Base-by-base conservation (phyloP, 2,888 invertebrate genomes). In the Phengaris alcon region DNA sequence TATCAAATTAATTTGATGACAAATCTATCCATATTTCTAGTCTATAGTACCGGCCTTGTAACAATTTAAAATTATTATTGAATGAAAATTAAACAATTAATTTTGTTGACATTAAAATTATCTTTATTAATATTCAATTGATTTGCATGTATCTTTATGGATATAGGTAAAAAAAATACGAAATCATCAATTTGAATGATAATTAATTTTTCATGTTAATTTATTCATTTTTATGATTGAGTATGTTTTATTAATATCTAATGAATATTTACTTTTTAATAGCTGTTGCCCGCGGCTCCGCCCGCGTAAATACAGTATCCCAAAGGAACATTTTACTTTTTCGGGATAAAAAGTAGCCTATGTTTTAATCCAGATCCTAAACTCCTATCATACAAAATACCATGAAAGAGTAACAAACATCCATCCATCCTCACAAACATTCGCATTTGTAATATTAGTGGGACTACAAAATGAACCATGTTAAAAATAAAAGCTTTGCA, bases 61-160 rank as follows among this genome's bases (percentile, higher is more conserved):
- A 44, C 35, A 72, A 35, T 52, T 22, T 15, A 54, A 52, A 6
- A 51, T 72, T 54, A 15, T 68, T 69, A 75, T 69, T 69, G 57
- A 75, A 75, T 54, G 15, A 75, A 55, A 13, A 54, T 69, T 8
- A 69, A 54, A 74, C 57, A 51, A 74, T 64, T 74, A 74, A 52
- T 68, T 74, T 74, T 68, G 69, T 69, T 68, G 69, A 46, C 55
- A 69, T 69, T 74, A 74, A 74, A 74, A 64, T 59, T 74, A 64
- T 64, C 64, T 64, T 35, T 35, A 35, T 64, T 64, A 64, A 35
- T 64, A 13, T 64, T 64, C 6, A 64, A 64, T 64, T 13, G 64
- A 6, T 44, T 64, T 22, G 48, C 13, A 6, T 64, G 2, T 2
- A 64, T 6, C 64, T 5, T 64, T 44, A 64, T 64, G 1, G 12